Percentiles rank a stretch among this genome's conserved stretches.
These are phyloP conservation scores for Dryobotodes eremita DNA, from an alignment of 2,888 invertebrate species.

Conservation along the genomic window DNA sequence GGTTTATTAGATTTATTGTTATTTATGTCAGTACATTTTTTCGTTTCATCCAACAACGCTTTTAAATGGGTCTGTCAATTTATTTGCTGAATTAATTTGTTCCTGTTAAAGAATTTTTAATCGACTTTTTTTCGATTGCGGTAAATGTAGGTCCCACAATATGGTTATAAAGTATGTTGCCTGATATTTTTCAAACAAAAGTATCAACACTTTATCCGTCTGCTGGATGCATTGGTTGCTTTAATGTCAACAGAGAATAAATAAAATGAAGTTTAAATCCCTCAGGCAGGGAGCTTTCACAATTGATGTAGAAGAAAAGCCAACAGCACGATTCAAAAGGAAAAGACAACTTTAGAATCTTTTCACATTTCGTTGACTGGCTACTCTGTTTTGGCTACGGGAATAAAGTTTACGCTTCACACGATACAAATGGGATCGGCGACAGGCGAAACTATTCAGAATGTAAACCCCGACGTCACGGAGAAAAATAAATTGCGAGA, in stretches of 20 bases:
- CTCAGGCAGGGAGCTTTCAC: constrained; percentile 34
- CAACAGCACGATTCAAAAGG: constrained; percentile 41
- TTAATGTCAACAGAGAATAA: constrained; percentile 36
- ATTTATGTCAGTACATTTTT: constrained; percentile 62
- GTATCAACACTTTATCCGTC: not conserved
- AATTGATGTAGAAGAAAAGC: constrained; percentile 44
- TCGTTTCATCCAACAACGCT: constrained; percentile 44
- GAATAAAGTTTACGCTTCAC: constrained; percentile 68
- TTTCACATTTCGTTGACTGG: constrained; percentile 65
- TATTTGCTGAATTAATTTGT: constrained; percentile 37
- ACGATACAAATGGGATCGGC: constrained; percentile 70
- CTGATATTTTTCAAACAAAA: constrained; percentile 10
- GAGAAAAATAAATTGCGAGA: constrained; percentile 75
- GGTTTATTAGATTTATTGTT: constrained; percentile 66
- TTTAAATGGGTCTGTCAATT: constrained; percentile 56
- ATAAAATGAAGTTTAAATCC: constrained; percentile 56
- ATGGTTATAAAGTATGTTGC: constrained; percentile 12
- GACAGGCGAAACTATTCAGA: constrained; percentile 72
- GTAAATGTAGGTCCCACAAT: constrained; percentile 4
- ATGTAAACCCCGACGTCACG: constrained; percentile 71
- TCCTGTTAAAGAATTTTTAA: constrained; percentile 18
- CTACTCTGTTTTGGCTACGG: constrained; percentile 66
- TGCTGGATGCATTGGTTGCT: constrained; percentile 11
- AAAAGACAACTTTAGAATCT: constrained; percentile 51
- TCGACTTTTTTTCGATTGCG: constrained; percentile 9